Evolutionary conservation across 2,113 vertebrate genomes (phyloP), one percentile per base, ranked within the genome.

Genomic region (Bostrychus sinensis): DNA sequence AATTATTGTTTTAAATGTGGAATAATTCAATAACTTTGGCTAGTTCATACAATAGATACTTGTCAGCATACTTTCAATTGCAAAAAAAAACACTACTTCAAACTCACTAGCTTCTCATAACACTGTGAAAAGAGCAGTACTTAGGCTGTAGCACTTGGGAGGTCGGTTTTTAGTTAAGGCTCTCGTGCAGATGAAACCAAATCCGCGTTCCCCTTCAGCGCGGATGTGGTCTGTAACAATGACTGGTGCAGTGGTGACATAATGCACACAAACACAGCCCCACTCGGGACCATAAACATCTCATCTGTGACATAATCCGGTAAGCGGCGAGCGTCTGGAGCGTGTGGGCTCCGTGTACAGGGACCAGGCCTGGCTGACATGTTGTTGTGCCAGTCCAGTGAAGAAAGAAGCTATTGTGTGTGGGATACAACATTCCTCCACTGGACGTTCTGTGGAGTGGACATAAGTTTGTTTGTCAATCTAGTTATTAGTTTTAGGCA

Each of bases 331-430:
- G 56, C 75, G 80, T 82, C 81, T 80, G 77, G 65, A 78, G 84
- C 82, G 77, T 77, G 77, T 69, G 66, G 72, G 56, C 51, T n/a
- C 59, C 81, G 53, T 66, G 46, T 19, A 79, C 70, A 87, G 72
- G 69, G 59, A 72, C 66, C 73, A 65, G 70, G 78, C 45, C 70
- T 82, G 77, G 50, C 62, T 80, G 8, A 19, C 90, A 81, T 90
- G 92, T 91, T 91, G 88, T 91, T 89, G 83, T 88, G 87, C 87
- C 84, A 88, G 78, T 78, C 77, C 80, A 88, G 92, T 87, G 93
- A 91, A 94, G 92, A 91, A 96, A 93, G 94, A 82, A 81, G 86
- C 91, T 91, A 93, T 93, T 96, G 93, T 95, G 80, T 86, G 78
- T 65, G 45, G 2, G 20, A 10, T 66, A 43, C 22, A 53, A n/a